Evolutionary conservation across 92 coral and sea anemone genomes (phyloP).

Genomic region (Porites rus): DNA sequence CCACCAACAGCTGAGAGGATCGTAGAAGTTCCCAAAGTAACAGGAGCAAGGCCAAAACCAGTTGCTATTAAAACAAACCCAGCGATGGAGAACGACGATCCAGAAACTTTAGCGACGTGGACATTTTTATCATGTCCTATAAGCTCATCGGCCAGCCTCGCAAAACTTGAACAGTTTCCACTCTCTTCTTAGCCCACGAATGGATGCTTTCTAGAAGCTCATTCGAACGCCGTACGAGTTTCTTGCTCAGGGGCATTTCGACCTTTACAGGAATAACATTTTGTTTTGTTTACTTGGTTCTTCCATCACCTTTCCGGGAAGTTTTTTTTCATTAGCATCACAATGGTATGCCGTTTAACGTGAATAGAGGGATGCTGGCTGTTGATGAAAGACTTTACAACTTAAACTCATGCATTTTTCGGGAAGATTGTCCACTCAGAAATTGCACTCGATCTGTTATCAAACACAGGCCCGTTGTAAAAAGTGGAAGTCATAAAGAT

Average conservation of each 20-base stretch:
- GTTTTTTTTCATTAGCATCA: not conserved
- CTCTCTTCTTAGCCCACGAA: not conserved
- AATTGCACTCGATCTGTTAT: no score
- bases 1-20: conserved; percentile 61
- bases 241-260: not conserved
- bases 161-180: conserved; percentile 4
- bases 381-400: not conserved
- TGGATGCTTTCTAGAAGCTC: not conserved
- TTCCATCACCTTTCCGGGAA: not conserved
- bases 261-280: not conserved
- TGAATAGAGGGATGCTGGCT: not conserved
- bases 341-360: no score
- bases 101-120: conserved; percentile 33
- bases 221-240: not conserved
- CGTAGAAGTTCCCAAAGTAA: conserved; percentile 52
- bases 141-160: conserved; percentile 30
- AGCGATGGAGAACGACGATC: conserved; percentile 54
- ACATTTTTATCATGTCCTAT: conserved; percentile 34
- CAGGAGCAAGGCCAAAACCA: conserved; percentile 53
- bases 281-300: not conserved
- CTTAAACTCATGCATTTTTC: no score
- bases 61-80: conserved; percentile 18
- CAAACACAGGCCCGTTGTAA: no score
- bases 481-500: no score
- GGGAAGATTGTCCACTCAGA: no score